These are phyloP conservation scores for Sesamia nonagrioides DNA, from an alignment of 1,140 invertebrate genomes.

Conservation along the genomic window DNA sequence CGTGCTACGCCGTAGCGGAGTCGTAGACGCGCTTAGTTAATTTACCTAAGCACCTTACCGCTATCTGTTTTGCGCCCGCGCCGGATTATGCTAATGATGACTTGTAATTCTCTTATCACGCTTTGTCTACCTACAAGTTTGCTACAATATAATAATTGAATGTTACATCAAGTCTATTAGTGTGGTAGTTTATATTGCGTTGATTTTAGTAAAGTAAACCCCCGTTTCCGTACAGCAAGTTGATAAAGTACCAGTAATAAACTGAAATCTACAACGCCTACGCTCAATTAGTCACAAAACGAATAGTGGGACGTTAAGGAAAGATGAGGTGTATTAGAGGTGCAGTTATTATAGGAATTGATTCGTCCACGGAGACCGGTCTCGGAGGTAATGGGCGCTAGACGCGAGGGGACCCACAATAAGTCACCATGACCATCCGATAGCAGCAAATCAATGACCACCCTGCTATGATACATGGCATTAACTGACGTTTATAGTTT, in stretches of 20 bases:
- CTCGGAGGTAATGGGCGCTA: slow-evolving; percentile 73
- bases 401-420: slow-evolving; percentile 78
- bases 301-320: slow-evolving; percentile 67
- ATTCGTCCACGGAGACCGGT: slow-evolving; percentile 54
- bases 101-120: slow-evolving; percentile 83
- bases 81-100: slow-evolving; percentile 82
- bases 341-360: slow-evolving; percentile 56
- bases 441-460: slow-evolving; percentile 85
- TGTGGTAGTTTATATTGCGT: neutral
- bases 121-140: slow-evolving; percentile 71
- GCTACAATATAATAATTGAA: slow-evolving; percentile 58
- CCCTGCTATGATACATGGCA: slow-evolving; percentile 83
- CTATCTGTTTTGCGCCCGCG: slow-evolving; percentile 81
- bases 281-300: slow-evolving; percentile 81
- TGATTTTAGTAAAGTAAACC: neutral
- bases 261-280: slow-evolving; percentile 62
- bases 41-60: slow-evolving; percentile 85
- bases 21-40: slow-evolving; percentile 71
- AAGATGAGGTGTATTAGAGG: slow-evolving; percentile 79
- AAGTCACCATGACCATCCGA: slow-evolving; percentile 80
- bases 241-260: slow-evolving; percentile 58
- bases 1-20: slow-evolving; percentile 67
- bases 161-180: slow-evolving; percentile 25
- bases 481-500: slow-evolving; percentile 84
- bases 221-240: neutral